phyloP scores from a whole-genome alignment of 2,888 invertebrate genomes.

The Furcula furcula region DNA sequence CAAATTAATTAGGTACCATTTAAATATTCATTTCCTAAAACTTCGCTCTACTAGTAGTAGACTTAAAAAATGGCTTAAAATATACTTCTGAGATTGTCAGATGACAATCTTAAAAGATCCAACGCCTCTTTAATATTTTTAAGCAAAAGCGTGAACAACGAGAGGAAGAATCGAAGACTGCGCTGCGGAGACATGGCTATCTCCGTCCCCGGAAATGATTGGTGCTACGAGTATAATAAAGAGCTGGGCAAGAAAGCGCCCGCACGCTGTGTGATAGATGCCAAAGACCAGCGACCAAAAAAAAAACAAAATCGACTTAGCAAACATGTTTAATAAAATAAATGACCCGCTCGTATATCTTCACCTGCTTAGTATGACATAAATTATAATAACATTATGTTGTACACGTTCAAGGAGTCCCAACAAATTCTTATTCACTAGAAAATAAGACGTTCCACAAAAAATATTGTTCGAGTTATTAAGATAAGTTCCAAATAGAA shows the following conservation, averaged over 20 bases:
- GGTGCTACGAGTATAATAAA: constrained; percentile 73
- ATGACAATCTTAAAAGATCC: no score
- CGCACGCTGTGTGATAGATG: constrained; percentile 80
- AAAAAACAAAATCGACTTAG: constrained; percentile 80
- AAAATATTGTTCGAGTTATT: constrained; percentile 67
- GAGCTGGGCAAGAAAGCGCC: constrained; percentile 73
- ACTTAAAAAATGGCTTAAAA: no score
- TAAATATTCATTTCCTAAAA: no score
- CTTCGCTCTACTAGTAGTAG: no score
- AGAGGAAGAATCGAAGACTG: constrained; percentile 17
- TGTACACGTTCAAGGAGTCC: constrained; percentile 77
- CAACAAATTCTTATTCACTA: constrained; percentile 79
- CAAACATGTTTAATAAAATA: constrained; percentile 80
- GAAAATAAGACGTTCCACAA: constrained; percentile 73
- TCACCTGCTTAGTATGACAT: constrained; percentile 81
- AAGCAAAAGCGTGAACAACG: constrained; percentile 12
- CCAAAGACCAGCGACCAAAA: constrained; percentile 69
- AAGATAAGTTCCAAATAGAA: constrained; percentile 59
- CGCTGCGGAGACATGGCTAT: constrained; percentile 22
- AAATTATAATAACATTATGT: constrained; percentile 81
- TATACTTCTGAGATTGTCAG: no score
- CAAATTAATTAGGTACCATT: no score
- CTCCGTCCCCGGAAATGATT: constrained; percentile 71
- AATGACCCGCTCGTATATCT: constrained; percentile 79
- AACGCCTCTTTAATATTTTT: no score